Evolutionary conservation across 2,113 vertebrate genomes (phyloP).

Genomic region (Nannobrachium achirus): DNA sequence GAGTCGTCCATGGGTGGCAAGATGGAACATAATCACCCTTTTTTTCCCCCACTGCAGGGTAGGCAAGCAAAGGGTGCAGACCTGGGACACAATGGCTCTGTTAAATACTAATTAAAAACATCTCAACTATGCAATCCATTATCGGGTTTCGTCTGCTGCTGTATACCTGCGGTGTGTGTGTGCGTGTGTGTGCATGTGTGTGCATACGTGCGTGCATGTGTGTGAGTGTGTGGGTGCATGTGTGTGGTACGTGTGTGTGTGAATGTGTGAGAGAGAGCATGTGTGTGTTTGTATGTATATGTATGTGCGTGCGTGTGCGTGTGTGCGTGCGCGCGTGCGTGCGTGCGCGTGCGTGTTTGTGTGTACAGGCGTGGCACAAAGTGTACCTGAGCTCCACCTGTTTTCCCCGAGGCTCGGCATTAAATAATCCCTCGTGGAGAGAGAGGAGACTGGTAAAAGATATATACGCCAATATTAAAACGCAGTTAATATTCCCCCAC

Average conservation of each 20-base stretch:
- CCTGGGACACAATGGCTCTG: conserved; percentile 29
- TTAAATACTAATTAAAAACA: conserved; percentile 57
- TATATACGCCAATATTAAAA: conserved; percentile 66
- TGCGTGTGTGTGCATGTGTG: background rate
- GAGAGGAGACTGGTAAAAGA: conserved; percentile 61
- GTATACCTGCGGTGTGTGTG: background rate
- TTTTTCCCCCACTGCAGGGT: conserved; percentile 18
- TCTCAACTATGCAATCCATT: conserved; percentile 34
- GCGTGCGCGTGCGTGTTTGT: conserved; percentile 26
- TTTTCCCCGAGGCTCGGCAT: conserved; percentile 57
- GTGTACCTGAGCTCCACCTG: conserved; percentile 57
- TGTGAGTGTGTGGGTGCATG: too few relatives aligned
- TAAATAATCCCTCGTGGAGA: conserved; percentile 40
- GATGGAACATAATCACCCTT: conserved; percentile 59
- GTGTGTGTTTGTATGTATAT: conserved; percentile 30
- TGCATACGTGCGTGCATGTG: background rate
- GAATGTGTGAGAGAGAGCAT: background rate
- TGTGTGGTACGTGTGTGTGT: background rate
- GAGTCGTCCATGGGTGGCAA: conserved; percentile 52
- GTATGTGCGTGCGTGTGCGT: background rate
- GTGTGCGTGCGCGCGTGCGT: too few relatives aligned
- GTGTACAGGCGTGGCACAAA: conserved; percentile 15
- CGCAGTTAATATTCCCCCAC: conserved; percentile 44
- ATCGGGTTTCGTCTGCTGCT: conserved; percentile 24
- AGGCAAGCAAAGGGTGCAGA: conserved; percentile 51